A percentile compares a stretch with the other conserved stretches of the same genome.
Conservation (phyloP, 2,888 invertebrate species). For the Cataglyphis cursor region DNA sequence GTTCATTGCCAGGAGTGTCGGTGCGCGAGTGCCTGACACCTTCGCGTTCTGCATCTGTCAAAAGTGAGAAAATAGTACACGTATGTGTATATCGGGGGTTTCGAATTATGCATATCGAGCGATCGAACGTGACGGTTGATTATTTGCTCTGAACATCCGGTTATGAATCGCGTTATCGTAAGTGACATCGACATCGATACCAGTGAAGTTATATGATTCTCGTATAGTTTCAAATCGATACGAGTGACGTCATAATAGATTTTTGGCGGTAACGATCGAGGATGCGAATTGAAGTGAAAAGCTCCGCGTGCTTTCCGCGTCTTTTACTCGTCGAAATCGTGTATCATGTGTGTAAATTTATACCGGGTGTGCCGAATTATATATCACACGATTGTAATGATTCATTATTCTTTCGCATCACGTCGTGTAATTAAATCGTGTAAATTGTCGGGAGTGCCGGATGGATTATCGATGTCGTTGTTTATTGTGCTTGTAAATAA, state of each 20-base stretch:
- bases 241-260: not conserved
- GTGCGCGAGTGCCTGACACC: not conserved
- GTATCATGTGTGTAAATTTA: not conserved
- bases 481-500: not conserved
- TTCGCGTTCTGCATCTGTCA: not conserved
- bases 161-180: not conserved
- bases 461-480: not conserved
- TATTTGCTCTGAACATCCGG: not conserved
- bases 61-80: not conserved
- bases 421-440: not conserved
- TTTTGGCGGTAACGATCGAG: not conserved
- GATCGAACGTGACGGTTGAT: not conserved
- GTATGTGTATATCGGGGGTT: not conserved
- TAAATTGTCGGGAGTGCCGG: slow-evolving; percentile 3
- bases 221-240: not conserved
- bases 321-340: not conserved
- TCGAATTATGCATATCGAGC: not conserved
- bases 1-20: not conserved
- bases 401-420: not conserved
- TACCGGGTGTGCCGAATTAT: not conserved
- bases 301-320: not conserved
- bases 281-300: not conserved
- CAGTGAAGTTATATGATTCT: not conserved
- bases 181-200: not conserved
- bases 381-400: not conserved